These are phyloP conservation scores for Patella vulgata DNA, from an alignment of 1,140 invertebrate genomes.

Conservation along the genomic window DNA sequence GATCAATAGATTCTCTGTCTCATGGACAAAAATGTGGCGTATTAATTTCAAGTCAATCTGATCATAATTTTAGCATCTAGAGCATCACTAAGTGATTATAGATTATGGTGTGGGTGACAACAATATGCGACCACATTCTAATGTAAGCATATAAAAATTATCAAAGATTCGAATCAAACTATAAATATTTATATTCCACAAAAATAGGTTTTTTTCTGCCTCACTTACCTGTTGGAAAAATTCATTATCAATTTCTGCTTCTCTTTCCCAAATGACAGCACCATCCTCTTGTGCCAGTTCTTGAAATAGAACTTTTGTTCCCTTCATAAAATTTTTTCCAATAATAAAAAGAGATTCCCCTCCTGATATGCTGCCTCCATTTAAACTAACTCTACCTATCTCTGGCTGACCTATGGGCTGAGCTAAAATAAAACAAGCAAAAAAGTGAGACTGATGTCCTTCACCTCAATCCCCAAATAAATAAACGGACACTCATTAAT, in stretches of 20 bases:
- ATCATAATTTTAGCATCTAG: too few relatives aligned
- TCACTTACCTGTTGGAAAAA: slow-evolving; percentile 66
- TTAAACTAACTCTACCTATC: slow-evolving; percentile 91
- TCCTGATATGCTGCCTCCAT: slow-evolving; percentile 80
- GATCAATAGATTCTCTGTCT: too few relatives aligned
- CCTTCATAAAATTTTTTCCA: slow-evolving; percentile 96
- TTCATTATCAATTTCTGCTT: slow-evolving; percentile 67
- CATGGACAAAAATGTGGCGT: too few relatives aligned
- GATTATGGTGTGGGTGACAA: too few relatives aligned
- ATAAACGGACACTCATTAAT: neutral
- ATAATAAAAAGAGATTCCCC: slow-evolving; percentile 90
- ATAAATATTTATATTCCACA: too few relatives aligned
- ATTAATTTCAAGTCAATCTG: too few relatives aligned
- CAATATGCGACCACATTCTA: too few relatives aligned
- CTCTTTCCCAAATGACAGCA: slow-evolving; percentile 62
- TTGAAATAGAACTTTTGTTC: slow-evolving; percentile 89
- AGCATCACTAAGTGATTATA: too few relatives aligned
- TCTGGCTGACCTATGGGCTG: slow-evolving; percentile 96
- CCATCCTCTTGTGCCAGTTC: slow-evolving; percentile 70
- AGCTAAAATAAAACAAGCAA: slow-evolving; percentile 70
- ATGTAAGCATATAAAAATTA: too few relatives aligned
- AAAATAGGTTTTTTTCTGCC: too few relatives aligned
- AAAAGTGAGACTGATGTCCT: neutral
- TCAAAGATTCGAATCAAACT: too few relatives aligned
- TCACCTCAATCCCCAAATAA: too few relatives aligned